phyloP scores from a whole-genome alignment of 2,888 invertebrate genomes.

The Cistogaster globosa region DNA sequence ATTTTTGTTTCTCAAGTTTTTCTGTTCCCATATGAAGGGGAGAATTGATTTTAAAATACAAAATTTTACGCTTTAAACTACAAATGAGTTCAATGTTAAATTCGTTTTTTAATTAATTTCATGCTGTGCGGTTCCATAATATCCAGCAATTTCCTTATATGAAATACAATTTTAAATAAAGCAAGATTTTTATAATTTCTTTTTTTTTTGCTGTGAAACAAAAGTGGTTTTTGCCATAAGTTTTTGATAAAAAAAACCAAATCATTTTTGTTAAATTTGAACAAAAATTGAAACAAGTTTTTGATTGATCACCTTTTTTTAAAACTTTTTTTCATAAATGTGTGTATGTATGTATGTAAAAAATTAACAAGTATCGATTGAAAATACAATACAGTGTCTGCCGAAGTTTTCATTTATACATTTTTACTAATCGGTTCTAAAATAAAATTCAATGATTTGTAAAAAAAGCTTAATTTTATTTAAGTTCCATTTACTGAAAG shows the following conservation, averaged over 20 bases:
- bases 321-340: too few relatives aligned
- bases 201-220: slow-evolving; percentile 13
- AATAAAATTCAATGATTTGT: too few relatives aligned
- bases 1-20: background rate
- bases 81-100: slow-evolving; percentile 64
- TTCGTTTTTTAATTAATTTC: slow-evolving; percentile 17
- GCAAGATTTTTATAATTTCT: slow-evolving; percentile 23
- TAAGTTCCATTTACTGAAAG: too few relatives aligned
- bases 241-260: slow-evolving; percentile 25
- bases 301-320: background rate
- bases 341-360: too few relatives aligned
- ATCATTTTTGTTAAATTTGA: slow-evolving; percentile 13
- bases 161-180: slow-evolving; percentile 27
- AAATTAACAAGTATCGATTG: too few relatives aligned
- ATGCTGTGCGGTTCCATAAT: slow-evolving; percentile 5
- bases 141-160: slow-evolving; percentile 25
- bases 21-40: background rate
- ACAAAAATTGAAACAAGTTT: background rate
- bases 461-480: too few relatives aligned
- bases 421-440: too few relatives aligned
- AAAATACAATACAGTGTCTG: too few relatives aligned
- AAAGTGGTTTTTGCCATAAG: slow-evolving; percentile 60
- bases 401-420: too few relatives aligned
- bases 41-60: slow-evolving; percentile 19
- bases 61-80: slow-evolving; percentile 12